A percentile compares a stretch with the other conserved stretches of the same genome.
These are phyloP conservation scores for Hippocampus comes DNA, from an alignment of 2,113 vertebrate genomes.

Conservation along the genomic window DNA sequence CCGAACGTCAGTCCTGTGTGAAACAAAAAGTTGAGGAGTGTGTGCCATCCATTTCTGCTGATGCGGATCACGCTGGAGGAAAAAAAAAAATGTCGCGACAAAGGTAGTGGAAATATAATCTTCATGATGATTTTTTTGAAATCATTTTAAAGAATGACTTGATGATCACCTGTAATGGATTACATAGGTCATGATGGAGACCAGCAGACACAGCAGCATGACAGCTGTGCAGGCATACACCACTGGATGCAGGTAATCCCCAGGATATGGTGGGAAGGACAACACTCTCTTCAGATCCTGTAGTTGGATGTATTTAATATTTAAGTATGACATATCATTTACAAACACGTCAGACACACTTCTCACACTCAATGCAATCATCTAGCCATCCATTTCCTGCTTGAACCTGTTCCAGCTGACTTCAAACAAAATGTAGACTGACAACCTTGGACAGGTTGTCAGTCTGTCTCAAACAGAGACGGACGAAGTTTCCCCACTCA, in stretches of 20 bases:
- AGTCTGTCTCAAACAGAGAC: too few species aligned
- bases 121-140: not conserved
- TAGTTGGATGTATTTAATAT: constrained; percentile 12
- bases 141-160: not conserved
- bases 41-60: constrained; percentile 90
- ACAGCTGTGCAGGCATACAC: constrained; percentile 96
- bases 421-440: too few species aligned
- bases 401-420: too few species aligned
- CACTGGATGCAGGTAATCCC: constrained; percentile 95
- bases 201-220: constrained; percentile 89
- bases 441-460: too few species aligned
- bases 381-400: not conserved
- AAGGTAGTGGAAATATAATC: not conserved
- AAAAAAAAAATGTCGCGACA: not conserved
- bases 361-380: not conserved
- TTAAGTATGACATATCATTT: not conserved
- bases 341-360: not conserved
- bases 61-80: constrained; percentile 85
- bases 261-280: constrained; percentile 87
- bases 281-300: constrained; percentile 93
- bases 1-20: constrained; percentile 89
- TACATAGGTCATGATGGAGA: constrained; percentile 87
- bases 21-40: constrained; percentile 91
- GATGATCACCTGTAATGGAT: constrained; percentile 81
- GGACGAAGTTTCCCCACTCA: too few species aligned